A percentile compares a stretch with the other conserved stretches of the same genome.
Evolutionary conservation across 1,140 invertebrate genomes (phyloP).

Genomic region (Lysiphlebus fabarum): DNA sequence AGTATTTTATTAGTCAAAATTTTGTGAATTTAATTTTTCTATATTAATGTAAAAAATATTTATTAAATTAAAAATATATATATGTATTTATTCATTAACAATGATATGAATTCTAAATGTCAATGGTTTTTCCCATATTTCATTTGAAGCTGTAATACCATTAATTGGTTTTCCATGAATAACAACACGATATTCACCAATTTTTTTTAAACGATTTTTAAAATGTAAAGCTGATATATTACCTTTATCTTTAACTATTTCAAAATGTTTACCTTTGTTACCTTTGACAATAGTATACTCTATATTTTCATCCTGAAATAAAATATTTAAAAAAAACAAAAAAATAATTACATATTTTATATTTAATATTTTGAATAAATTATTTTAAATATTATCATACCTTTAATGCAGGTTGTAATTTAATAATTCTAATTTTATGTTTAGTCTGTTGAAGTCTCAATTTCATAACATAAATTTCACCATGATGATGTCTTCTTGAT

Average conservation of each 20-base stretch:
- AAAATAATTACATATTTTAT: constrained; percentile 7
- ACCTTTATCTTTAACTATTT: constrained; percentile 62
- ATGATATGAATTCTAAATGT: constrained; percentile 54
- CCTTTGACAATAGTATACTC: constrained; percentile 65
- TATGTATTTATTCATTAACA: constrained; percentile 45
- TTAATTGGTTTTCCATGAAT: constrained; percentile 56
- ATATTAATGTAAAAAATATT: no score
- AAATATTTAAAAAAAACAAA: no score
- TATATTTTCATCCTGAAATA: constrained; percentile 57
- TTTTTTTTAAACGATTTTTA: constrained; percentile 56
- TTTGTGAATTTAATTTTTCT: neutral
- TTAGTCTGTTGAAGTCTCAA: constrained; percentile 62
- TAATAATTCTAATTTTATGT: constrained; percentile 63
- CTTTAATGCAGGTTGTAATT: constrained; percentile 64
- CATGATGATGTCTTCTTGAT: constrained; percentile 48
- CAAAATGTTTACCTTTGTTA: constrained; percentile 65
- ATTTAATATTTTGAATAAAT: constrained; percentile 1
- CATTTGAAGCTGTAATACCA: constrained; percentile 32
- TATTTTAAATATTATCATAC: constrained; percentile 35
- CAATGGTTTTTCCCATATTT: constrained; percentile 58
- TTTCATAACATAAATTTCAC: constrained; percentile 56
- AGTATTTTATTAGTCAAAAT: constrained; percentile 14
- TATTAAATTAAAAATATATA: neutral
- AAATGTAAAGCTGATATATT: constrained; percentile 65
- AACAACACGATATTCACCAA: constrained; percentile 59